Base-by-base conservation (phyloP, 2,113 vertebrate genomes). In the Bucco capensis region DNA sequence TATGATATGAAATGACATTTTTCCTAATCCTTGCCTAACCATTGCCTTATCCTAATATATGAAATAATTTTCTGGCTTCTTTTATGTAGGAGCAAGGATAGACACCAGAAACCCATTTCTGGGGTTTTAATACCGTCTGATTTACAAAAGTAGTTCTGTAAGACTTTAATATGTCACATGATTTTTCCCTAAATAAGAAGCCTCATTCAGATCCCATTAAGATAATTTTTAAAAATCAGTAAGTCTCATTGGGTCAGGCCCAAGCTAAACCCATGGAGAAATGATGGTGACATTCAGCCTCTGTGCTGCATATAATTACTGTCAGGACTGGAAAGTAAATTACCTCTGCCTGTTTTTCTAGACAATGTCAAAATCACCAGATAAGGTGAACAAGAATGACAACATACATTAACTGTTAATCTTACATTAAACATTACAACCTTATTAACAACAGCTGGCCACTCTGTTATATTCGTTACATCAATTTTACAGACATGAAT, bases 281-380 rank as follows among this genome's bases (percentile, higher is more conserved):
- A 54, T n/a, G 9, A 25, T 25, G 75, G 22, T 94, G 57, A 73
- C 54, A 77, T 83, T 93, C 86, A 83, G 33, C 14, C 60, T 74
- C 60, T 33, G 12, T n/a, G 35, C 33, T 40, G 17, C 54, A 46
- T 5, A 54, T 57, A 74, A 82, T 46, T 66, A 51, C 58, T 33
- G 6, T 5, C 62, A 87, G 33, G 12, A 61, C 2, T 5, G 28
- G 50, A 66, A 89, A 85, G 42, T 28, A 84, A 92, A 89, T 76
- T 79, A 77, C n/a, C 46, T 84, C 83, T 87, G 37, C 31, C 33
- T 57, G 28, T 54, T 92, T 89, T 82, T 62, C 54, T 42, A 89
- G 66, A 87, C 70, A 73, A 70, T 40, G 75, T 73, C 85, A 92
- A 89, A 93, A 71, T 76, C 35, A 85, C 38, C 82, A 91, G 62